Evolutionary conservation across 1,140 invertebrate genomes (phyloP).

Genomic region (Tetragnatha versicolor): DNA sequence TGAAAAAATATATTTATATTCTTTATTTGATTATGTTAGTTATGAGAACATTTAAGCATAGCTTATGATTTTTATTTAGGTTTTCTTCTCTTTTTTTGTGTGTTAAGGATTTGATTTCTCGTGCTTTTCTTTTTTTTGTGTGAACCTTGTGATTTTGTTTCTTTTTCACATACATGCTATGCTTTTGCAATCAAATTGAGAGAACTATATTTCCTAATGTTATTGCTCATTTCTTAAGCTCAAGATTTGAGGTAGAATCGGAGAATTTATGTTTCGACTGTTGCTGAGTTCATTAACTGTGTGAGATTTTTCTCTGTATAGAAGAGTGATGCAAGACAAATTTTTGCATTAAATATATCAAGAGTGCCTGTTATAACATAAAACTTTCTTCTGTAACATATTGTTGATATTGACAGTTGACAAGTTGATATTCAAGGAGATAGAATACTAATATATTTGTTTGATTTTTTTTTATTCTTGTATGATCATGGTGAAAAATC

Average conservation of each 20-base stretch:
- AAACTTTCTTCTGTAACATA: constrained; percentile 18
- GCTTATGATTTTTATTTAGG: too few relatives aligned
- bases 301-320: neutral
- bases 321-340: neutral
- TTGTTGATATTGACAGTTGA: constrained; percentile 14
- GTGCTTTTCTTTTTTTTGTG: too few relatives aligned
- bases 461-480: neutral
- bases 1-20: neutral
- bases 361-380: constrained; percentile 1
- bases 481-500: too few relatives aligned
- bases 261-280: neutral
- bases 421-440: neutral
- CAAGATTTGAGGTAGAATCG: neutral
- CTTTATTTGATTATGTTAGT: neutral
- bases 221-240: constrained; percentile 11
- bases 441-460: neutral
- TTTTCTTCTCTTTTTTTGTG: too few relatives aligned
- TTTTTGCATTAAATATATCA: neutral
- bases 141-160: too few relatives aligned
- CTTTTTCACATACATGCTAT: neutral
- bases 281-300: neutral
- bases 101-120: too few relatives aligned
- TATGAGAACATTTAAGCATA: too few relatives aligned
- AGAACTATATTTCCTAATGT: neutral
- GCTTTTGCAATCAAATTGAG: constrained; percentile 8